Conservation (phyloP, 2,888 invertebrate species). For the Dorcus parallelipipedus region DNA sequence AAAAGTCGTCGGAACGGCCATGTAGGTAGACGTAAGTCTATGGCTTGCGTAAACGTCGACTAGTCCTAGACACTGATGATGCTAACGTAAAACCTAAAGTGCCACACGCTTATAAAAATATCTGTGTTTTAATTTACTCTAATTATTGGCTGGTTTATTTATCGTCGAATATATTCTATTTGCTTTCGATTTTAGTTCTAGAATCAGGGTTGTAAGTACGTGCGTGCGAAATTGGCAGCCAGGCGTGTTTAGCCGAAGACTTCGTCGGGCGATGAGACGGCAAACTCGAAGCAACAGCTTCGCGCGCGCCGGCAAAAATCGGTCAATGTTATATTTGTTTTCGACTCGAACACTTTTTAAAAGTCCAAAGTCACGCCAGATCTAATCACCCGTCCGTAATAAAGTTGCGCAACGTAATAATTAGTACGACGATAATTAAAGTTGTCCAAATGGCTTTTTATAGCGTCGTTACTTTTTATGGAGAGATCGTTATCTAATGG, state of each 20-base stretch:
- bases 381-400: slow-evolving; percentile 17
- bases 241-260: not conserved
- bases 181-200: not conserved
- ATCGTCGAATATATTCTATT: no score
- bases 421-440: slow-evolving; percentile 16
- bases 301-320: slow-evolving; percentile 4
- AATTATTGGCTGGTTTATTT: no score
- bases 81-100: no score
- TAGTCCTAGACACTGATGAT: no score
- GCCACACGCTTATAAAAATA: no score
- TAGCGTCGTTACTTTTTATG: slow-evolving; percentile 5
- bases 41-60: no score
- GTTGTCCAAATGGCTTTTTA: slow-evolving; percentile 11
- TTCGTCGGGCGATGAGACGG: slow-evolving; percentile 6
- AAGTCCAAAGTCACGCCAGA: slow-evolving; percentile 15
- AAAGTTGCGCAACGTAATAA: slow-evolving; percentile 16
- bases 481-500: slow-evolving; percentile 6
- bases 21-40: no score
- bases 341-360: slow-evolving; percentile 1
- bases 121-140: no score
- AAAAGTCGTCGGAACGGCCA: slow-evolving; percentile 10
- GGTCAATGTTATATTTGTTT: slow-evolving; percentile 14
- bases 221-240: not conserved
- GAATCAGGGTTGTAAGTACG: not conserved
- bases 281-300: slow-evolving; percentile 10